Evolutionary conservation across 2,797 vertebrate species (phyloP), one percentile per base, ranked within the genome.

Genomic region (Protonibea diacanthus): DNA sequence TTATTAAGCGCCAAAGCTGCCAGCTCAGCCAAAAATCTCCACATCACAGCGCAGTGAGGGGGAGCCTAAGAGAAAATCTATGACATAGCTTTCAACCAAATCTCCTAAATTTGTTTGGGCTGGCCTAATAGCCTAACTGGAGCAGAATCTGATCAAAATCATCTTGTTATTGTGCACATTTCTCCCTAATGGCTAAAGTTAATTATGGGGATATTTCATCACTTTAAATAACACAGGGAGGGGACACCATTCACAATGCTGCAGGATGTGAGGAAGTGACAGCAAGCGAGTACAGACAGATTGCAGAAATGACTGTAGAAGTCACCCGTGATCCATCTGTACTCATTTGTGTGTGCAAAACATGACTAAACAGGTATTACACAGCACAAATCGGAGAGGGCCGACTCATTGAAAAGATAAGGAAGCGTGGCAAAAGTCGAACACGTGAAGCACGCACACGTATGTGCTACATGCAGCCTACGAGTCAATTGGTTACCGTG

Each of bases 121-220:
- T 86, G 92, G 80, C 89, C 84, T 88, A 81, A 91, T 90, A 88
- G 87, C 88, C 88, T 81, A 93, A 93, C 86, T 94, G 92, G 93
- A 91, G 91, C 93, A 93, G 89, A 93, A 92, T 89, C 87, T 91
- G 88, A 94, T 94, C 81, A 82, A 80, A 89, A 92, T 89, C 83
- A 84, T 86, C 80, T 90, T 84, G 83, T 90, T 83, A 91, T 91
- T 86, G 82, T 74, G 90, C 51, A 62, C 84, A 78, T 84, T 38
- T 84, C 71, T 85, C 84, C 21, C 81, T 91, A 93, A 93, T 93
- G 93, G 93, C 89, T 81, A 86, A 86, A 85, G 90, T 92, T 91
- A 93, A 93, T 93, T 91, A 87, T 78, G 58, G 71, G 78, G 79
- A 82, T 89, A 91, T 92, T 92, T 92, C 91, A 93, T 93, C 88